These are phyloP conservation scores for Arnoldichthys spilopterus DNA, from an alignment of 2,797 vertebrate genomes.

Conservation along the genomic window DNA sequence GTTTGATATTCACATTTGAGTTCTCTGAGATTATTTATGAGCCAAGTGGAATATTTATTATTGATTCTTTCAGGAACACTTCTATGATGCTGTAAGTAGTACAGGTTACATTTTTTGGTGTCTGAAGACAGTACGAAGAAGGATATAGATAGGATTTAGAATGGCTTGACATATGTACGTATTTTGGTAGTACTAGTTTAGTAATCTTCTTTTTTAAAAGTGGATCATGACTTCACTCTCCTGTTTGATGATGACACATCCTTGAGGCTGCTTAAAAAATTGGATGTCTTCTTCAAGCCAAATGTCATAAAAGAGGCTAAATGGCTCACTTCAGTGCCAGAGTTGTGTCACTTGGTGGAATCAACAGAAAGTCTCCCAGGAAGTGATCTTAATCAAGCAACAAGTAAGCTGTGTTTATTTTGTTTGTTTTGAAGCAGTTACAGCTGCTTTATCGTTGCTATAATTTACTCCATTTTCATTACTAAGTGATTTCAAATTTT, in stretches of 20 bases:
- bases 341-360: constrained; percentile 43
- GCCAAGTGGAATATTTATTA: background rate
- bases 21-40: background rate
- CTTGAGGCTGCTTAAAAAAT: constrained; percentile 55
- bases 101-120: constrained; percentile 54
- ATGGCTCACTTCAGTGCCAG: constrained; percentile 53
- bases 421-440: constrained; percentile 11
- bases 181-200: background rate
- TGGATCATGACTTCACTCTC: constrained; percentile 61
- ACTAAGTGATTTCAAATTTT: constrained; percentile 1
- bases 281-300: constrained; percentile 51
- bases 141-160: constrained; percentile 51
- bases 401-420: constrained; percentile 42
- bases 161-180: background rate
- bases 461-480: background rate
- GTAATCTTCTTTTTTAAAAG: constrained; percentile 44
- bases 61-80: constrained; percentile 57
- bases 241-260: constrained; percentile 56
- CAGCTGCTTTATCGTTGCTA: background rate
- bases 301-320: constrained; percentile 58
- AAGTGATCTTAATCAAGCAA: constrained; percentile 50
- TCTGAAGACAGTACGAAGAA: constrained; percentile 50
- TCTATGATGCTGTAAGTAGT: constrained; percentile 56
- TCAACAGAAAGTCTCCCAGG: constrained; percentile 45
- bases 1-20: too few relatives aligned